These are phyloP conservation scores for Platalea minor DNA, from an alignment of 2,797 vertebrate genomes.

Conservation along the genomic window DNA sequence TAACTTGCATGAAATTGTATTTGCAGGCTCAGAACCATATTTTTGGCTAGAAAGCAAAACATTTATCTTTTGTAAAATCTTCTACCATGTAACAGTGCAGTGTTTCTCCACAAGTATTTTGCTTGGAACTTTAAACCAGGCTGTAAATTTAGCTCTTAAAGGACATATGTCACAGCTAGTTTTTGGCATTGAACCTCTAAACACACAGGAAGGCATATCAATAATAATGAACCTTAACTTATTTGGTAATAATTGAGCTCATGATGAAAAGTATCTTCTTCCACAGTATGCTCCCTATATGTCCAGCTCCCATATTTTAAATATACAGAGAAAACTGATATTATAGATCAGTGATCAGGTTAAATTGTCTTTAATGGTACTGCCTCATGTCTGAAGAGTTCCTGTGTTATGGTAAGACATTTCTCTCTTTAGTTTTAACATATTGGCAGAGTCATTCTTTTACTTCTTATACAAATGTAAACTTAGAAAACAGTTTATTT, in stretches of 20 bases:
- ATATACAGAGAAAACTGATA: not conserved
- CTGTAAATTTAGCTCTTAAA: not conserved
- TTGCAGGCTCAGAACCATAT: not conserved
- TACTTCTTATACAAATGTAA: constrained; percentile 68
- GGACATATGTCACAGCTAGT: not conserved
- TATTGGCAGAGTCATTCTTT: constrained; percentile 62
- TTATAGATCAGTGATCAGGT: not conserved
- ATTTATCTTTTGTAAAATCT: not conserved
- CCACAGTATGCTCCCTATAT: not conserved
- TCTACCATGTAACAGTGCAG: not conserved
- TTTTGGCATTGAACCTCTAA: constrained; percentile 11
- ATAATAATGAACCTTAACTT: not conserved
- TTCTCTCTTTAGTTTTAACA: constrained; percentile 72
- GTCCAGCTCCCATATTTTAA: not conserved
- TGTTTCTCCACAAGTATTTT: not conserved
- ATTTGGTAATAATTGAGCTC: not conserved
- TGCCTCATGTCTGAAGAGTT: constrained; percentile 73
- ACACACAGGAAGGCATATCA: not conserved
- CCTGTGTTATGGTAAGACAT: constrained; percentile 74
- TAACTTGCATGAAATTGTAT: not conserved
- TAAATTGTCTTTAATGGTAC: constrained; percentile 29
- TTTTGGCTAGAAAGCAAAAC: constrained; percentile 32
- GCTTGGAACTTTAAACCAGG: constrained; percentile 19
- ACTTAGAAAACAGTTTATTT: constrained; percentile 76
- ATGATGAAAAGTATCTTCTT: not conserved